These are phyloP conservation scores for Anniella stebbinsi DNA, from an alignment of 2,797 vertebrate genomes.

Conservation along the genomic window DNA sequence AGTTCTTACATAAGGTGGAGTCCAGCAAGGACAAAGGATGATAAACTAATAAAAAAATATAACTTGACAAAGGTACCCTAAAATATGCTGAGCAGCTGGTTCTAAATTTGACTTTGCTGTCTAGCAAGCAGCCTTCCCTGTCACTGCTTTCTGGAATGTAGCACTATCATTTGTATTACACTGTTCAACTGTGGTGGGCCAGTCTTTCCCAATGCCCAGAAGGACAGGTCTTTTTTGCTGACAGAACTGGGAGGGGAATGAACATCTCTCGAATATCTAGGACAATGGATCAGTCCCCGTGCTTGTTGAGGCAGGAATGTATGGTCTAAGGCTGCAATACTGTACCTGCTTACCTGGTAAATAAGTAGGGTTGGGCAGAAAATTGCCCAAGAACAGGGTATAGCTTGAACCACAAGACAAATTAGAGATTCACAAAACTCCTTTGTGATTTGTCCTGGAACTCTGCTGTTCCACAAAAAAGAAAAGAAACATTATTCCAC, in stretches of 20 bases:
- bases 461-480: too few species aligned
- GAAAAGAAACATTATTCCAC: not conserved
- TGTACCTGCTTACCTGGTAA: not conserved
- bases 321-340: not conserved
- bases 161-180: not conserved
- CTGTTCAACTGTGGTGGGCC: not conserved
- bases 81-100: fast-evolving
- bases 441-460: not conserved
- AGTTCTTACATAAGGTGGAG: constrained; percentile 20
- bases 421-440: not conserved
- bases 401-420: not conserved
- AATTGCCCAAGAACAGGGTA: not conserved
- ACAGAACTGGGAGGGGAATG: not conserved
- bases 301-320: not conserved
- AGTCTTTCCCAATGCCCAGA: not conserved
- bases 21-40: constrained; percentile 20
- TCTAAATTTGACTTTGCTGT: not conserved
- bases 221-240: not conserved
- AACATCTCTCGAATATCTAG: not conserved
- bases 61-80: not conserved
- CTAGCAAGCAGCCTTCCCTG: not conserved
- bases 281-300: not conserved
- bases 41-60: constrained; percentile 7
- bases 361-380: not conserved
- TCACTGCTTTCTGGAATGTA: not conserved